Evolutionary conservation across 1,140 invertebrate genomes (phyloP), one percentile per base, ranked within the genome.

Genomic region (Drosophila suzukii): DNA sequence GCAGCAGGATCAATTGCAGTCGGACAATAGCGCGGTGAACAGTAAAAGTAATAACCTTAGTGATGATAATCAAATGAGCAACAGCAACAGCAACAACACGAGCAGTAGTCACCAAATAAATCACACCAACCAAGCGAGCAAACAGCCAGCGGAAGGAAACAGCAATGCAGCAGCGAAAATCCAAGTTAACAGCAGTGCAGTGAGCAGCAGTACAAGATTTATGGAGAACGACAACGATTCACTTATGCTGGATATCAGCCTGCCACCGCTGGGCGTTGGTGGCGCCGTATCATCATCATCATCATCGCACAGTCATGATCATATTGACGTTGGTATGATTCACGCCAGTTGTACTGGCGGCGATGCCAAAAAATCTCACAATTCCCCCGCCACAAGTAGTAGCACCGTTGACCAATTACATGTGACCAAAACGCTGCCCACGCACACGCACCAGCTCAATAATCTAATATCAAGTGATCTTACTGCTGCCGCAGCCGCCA

Each of bases 41-140:
- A 77, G 20, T 43, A 79, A 60, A 41, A 63, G 12, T 13, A 88
- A 71, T 56, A 63, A 36, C 39, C 65, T 62, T n/a, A 59, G 32
- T 39, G 63, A 75, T 81, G 67, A 83, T 44, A 81, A 73, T 70
- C 67, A 77, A 73, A 74, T 74, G 39, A 80, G 49, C 54, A 85
- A 67, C 70, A 81, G 27, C 27, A 27, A 27, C 27, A 27, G 27
- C 27, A 27, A 27, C 27, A 27, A 27, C 27, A 27, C 27, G 1
- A 85, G 63, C 70, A 81, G 32, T 63, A 66, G 44, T 57, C 63
- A 62, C 27, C 70, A 76, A 76, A 44, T 80, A 38, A 80, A 53
- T 50, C 58, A 63, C 32, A 43, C 59, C 39, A 78, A 50, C 34
- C 56, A 80, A 68, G 36, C 65, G 12, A 34, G 15, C 36, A 86